Base-by-base conservation (phyloP, 1,140 invertebrate species). In the Eupristina koningsbergeri region DNA sequence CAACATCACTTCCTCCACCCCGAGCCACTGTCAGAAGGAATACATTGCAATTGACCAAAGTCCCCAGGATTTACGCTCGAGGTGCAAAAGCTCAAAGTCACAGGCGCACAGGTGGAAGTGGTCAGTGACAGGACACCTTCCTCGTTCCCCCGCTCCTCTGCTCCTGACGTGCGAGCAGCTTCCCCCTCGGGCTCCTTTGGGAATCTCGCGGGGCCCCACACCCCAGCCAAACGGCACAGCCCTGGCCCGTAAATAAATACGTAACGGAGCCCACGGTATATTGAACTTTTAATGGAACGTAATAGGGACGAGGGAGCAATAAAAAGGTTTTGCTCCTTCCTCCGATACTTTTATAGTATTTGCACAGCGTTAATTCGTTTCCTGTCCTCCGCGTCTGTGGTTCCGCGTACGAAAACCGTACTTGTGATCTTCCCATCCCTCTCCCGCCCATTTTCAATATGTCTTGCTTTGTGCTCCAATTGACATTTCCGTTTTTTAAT, bases 261-360 rank as follows among this genome's bases (percentile, higher is more conserved):
- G 31, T 67, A 31, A 22, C 9, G 50, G 26, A 22, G 26, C 22
- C 26, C 53, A 58, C 9, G 39, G 79, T 80, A 45, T 74, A 74
- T 53, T 73, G 80, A 74, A 75, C 81, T 82, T 82, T 67, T 82
- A 76, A 82, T 76, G 73, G 53, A 76, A 47, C 61, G 26, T 77
- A 83, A 83, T 83, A 47, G 81, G 34, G 31, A 69, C 34, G 63
- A 64, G 64, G 13, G 36, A 69, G 50, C 5, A 81, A 58, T 81
- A 61, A 71, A 73, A 58, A 19, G 9, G 39, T 58, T 47, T 67
- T 64, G 26, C 22, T 53, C 31, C 13, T 53, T 58, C 34, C 41
- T 1, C 41, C 74, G 36, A n/a, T 76, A 7, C 47, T 78, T 58
- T 83, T 71, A 41, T 77, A 31, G 61, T 83, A 39, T 83, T 83